Evolutionary conservation across 2,888 invertebrate species (phyloP).

Genomic region (Rambutsinella grinnellia): DNA sequence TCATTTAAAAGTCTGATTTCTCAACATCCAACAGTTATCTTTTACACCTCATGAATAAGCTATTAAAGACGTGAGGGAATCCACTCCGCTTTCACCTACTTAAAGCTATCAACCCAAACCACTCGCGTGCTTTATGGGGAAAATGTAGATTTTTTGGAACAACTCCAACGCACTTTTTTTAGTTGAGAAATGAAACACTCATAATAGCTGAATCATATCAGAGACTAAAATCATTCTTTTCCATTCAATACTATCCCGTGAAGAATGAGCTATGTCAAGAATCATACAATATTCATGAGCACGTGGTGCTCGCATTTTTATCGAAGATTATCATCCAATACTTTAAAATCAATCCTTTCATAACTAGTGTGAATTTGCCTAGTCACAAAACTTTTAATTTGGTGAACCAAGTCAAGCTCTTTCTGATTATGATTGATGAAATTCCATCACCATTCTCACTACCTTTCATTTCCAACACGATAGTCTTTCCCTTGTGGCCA

Average conservation of each 20-base stretch:
- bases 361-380: too few relatives aligned
- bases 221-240: too few relatives aligned
- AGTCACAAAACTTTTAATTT: too few relatives aligned
- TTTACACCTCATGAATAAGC: constrained; percentile 41
- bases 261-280: constrained; percentile 1
- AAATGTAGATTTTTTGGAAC: not conserved
- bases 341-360: too few relatives aligned
- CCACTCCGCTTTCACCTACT: not conserved
- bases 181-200: not conserved
- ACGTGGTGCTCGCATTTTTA: constrained; percentile 26
- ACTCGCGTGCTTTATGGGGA: too few relatives aligned
- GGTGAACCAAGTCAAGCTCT: too few relatives aligned
- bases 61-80: constrained; percentile 11
- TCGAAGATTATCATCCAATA: constrained; percentile 11
- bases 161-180: not conserved
- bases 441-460: not conserved
- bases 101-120: too few relatives aligned
- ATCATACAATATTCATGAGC: constrained; percentile 49
- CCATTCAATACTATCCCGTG: too few relatives aligned
- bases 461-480: not conserved
- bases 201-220: too few relatives aligned
- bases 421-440: not conserved
- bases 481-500: constrained; percentile 4
- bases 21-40: too few relatives aligned
- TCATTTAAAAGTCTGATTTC: too few relatives aligned